Percentiles rank a stretch among this genome's conserved stretches.
Conservation (phyloP, 2,888 invertebrate species). For the Napeogenes sylphis region DNA sequence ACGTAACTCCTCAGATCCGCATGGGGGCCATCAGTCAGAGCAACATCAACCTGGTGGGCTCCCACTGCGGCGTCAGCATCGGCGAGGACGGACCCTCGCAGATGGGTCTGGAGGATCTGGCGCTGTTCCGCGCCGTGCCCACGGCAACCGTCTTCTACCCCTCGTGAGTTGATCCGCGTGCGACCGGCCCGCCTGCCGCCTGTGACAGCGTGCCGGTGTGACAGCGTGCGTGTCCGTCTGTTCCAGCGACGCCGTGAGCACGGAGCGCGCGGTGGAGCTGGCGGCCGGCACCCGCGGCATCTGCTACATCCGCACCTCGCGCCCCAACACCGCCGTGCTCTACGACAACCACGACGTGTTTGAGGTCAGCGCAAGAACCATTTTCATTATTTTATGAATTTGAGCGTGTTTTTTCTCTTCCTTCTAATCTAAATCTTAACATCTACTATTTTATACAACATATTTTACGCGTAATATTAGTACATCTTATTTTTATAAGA, state of each 20-base stretch:
- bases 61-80: slow-evolving; percentile 98
- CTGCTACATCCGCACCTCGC: slow-evolving; percentile 96
- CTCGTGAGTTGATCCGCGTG: slow-evolving; percentile 51
- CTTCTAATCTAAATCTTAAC: too few relatives aligned
- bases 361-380: slow-evolving; percentile 60
- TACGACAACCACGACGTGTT: slow-evolving; percentile 92
- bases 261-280: slow-evolving; percentile 95
- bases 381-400: too few relatives aligned
- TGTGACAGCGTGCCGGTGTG: too few relatives aligned
- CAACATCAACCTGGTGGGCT: slow-evolving; percentile 97
- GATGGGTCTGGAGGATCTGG: slow-evolving; percentile 99
- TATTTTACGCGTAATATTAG: too few relatives aligned
- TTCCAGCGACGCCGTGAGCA: slow-evolving; percentile 91
- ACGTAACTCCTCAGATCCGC: slow-evolving; percentile 82
- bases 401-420: too few relatives aligned
- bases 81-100: slow-evolving; percentile 99
- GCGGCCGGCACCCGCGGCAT: slow-evolving; percentile 97
- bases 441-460: too few relatives aligned
- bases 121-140: slow-evolving; percentile 95
- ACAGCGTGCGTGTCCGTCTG: background rate
- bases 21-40: slow-evolving; percentile 99
- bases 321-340: slow-evolving; percentile 92
- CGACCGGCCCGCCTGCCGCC: background rate
- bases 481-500: too few relatives aligned
- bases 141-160: slow-evolving; percentile 88